These are phyloP conservation scores for Metridium senile DNA, from an alignment of 92 coral and sea anemone genomes.

Conservation along the genomic window DNA sequence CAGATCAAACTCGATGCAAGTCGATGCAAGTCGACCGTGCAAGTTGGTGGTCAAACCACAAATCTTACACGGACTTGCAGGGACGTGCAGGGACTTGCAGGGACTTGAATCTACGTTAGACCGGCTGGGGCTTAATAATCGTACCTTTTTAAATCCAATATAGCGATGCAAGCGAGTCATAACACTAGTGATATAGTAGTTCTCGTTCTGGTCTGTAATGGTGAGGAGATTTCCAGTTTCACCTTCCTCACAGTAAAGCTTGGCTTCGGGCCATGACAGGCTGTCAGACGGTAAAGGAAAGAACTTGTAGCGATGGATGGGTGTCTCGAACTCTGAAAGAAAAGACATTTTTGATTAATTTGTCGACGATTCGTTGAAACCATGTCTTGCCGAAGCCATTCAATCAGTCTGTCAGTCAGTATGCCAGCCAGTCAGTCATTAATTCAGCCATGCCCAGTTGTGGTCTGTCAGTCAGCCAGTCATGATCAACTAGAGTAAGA, in stretches of 20 bases:
- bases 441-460: too few species aligned
- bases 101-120: neutral
- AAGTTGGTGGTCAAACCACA: too few species aligned
- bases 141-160: neutral
- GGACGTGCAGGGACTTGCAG: neutral
- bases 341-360: too few species aligned
- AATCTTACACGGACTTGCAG: too few species aligned
- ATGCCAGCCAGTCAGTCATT: too few species aligned
- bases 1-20: too few species aligned
- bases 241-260: constrained; percentile 3
- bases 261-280: constrained; percentile 14
- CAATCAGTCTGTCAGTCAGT: neutral
- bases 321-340: neutral
- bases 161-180: neutral
- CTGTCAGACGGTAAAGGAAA: constrained; percentile 5
- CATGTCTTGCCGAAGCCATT: neutral
- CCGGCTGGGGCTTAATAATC: neutral
- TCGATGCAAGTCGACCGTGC: too few species aligned
- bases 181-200: neutral
- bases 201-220: neutral
- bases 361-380: too few species aligned
- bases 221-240: constrained; percentile 7
- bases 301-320: neutral
- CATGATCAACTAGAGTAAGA: too few species aligned
- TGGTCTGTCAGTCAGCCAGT: too few species aligned